Evolutionary conservation across 2,113 vertebrate genomes (phyloP), one percentile per base, ranked within the genome.

Genomic region (Gymnobelideus leadbeateri): DNA sequence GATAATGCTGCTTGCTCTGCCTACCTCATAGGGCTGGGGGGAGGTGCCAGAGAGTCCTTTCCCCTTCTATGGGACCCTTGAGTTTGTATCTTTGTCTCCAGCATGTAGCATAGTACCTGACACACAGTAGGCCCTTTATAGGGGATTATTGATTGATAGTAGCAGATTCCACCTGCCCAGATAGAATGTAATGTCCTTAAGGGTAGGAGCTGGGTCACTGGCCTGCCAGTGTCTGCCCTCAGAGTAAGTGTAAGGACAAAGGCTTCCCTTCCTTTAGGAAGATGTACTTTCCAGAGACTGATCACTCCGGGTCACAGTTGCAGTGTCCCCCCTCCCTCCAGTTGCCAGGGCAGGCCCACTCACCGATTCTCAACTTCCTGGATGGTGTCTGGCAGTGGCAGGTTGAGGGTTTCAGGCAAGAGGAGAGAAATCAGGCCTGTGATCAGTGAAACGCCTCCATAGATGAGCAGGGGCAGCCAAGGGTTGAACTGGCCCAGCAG

Each of bases 371-470:
- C 93, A 9, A 96, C 14, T 0, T 98, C 96, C 1, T 94, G 91
- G 84, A 97, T 90, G 90, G 98, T 97, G 93, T 97, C 94, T 0
- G 97, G 97, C 84, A 98, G 96, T 0, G 94, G 96, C 61, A 98
- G 28, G 77, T 28, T 84, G 89, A 12, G 91, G 37, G 97, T 97
- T 91, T 98, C 97, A 0, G 97, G 98, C 31, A 98, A 94, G 61
- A 97, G 90, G 51, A 96, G 77, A 0, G 95, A 28, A 0, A 93
- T 89, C 47, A 97, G 92, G 54, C 97, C 89, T 0, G 95, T 91
- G 8, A 96, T n/a, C 61, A 96, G 6, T 0, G 95, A 61, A 28
- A 92, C 92, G 0, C 3, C 10, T 8, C 97, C 93, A 0, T 96
- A 97, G 0, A 95, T 19, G 89, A 96, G 89, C 93, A 97, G 93